Evolutionary conservation across 2,888 invertebrate genomes (phyloP).

Genomic region (Drosophila setosimentum): DNA sequence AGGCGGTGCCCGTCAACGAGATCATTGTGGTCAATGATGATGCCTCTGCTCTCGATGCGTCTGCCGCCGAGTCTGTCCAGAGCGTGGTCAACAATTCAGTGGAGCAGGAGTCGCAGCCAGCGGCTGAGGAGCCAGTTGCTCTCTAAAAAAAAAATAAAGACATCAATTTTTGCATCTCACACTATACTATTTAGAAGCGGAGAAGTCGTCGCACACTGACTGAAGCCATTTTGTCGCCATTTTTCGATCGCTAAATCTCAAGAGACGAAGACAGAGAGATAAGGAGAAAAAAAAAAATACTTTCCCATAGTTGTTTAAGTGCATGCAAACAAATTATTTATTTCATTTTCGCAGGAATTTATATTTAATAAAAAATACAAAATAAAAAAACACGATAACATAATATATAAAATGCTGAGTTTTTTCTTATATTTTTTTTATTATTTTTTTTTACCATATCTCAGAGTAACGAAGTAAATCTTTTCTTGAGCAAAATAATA

Average conservation of each 20-base stretch:
- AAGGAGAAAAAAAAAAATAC: slow-evolving; percentile 33
- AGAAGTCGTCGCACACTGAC: slow-evolving; percentile 55
- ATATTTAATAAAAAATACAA: slow-evolving; percentile 46
- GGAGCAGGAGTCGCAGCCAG: slow-evolving; percentile 27
- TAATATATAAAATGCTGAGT: slow-evolving; percentile 2
- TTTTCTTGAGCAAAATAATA: no score
- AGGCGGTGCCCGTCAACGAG: slow-evolving; percentile 76
- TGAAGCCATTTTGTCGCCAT: slow-evolving; percentile 75
- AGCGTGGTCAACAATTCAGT: slow-evolving; percentile 14
- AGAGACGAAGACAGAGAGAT: slow-evolving; percentile 1
- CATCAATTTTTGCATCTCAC: slow-evolving; percentile 30
- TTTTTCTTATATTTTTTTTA: slow-evolving; percentile 3
- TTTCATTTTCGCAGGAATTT: slow-evolving; percentile 78
- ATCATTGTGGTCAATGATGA: slow-evolving; percentile 83
- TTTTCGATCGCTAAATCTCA: slow-evolving; percentile 44
- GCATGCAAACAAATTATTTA: slow-evolving; percentile 77
- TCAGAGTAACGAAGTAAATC: background rate
- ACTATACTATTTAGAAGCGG: slow-evolving; percentile 11
- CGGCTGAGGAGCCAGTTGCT: slow-evolving; percentile 36
- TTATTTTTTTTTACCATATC: background rate
- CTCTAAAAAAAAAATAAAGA: slow-evolving; percentile 26
- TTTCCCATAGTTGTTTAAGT: slow-evolving; percentile 69
- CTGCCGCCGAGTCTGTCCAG: slow-evolving; percentile 57
- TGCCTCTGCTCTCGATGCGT: slow-evolving; percentile 59
- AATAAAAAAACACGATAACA: slow-evolving; percentile 13